Evolutionary conservation across 2,888 invertebrate species (phyloP), one percentile per base, ranked within the genome.

Genomic region (Hydrotaea cyrtoneurina): DNA sequence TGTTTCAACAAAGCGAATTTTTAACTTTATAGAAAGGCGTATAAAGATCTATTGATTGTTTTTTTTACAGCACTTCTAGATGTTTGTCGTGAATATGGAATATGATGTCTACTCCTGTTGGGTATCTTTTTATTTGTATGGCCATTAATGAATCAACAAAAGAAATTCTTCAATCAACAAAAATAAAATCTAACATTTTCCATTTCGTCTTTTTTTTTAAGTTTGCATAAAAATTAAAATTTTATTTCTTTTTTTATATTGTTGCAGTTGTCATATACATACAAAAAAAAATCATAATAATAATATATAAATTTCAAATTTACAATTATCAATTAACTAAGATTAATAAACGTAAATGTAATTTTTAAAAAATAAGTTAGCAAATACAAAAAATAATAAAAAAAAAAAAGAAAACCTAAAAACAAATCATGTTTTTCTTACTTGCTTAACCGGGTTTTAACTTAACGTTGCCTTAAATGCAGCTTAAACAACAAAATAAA

Each of bases 401-500:
- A n/a, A n/a, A n/a, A 66, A 66, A 21, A 46, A 46, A 69, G 15
- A 39, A 66, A 66, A 55, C 55, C n/a, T n/a, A n/a, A n/a, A 21
- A 55, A 21, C 31, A 31, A 11, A 5, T 55, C 2, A 55, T 55
- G 3, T 62, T 66, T 66, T 66, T 66, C 62, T 17, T 43, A 39
- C 23, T 69, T 39, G 39, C 36, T 36, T n/a, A n/a, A n/a, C n/a
- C n/a, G n/a, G n/a, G n/a, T n/a, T n/a, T 31, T 43, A 66, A 64
- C 19, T 36, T 11, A 66, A 39, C 15, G 3, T 17, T 43, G 15
- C 15, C 46, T 66, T 69, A 69, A 43, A 66, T 43, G 43, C 23
- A 69, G 69, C 69, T 69, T 69, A 69, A 46, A 69, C 46, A 69
- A 69, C 69, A 69, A 69, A 69, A 69, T 69, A 69, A 69, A 69